Percentiles rank a stretch among this genome's conserved stretches.
Evolutionary conservation across 2,113 vertebrate genomes (phyloP).

Genomic region (Entomyzon cyanotis): DNA sequence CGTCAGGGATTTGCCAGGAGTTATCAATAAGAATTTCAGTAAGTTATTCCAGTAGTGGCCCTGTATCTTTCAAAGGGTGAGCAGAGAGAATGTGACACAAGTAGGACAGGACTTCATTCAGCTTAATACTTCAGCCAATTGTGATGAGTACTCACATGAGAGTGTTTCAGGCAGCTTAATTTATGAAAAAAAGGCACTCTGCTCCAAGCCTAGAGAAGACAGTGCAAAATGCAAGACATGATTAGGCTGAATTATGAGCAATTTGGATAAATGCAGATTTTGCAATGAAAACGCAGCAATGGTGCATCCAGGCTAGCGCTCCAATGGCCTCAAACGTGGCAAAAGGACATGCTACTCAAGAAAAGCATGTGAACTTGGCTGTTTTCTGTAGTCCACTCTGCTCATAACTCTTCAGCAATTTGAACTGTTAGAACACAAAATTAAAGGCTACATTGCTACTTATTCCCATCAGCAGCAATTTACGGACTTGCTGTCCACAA

Average conservation of each 20-base stretch:
- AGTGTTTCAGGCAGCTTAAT: neutral
- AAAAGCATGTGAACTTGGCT: neutral
- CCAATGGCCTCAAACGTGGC: neutral
- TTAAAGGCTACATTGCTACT: neutral
- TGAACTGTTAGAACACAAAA: neutral
- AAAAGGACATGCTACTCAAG: neutral
- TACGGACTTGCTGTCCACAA: neutral
- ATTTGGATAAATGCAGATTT: neutral
- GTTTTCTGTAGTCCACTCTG: neutral
- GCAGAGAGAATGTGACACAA: slow-evolving; percentile 48
- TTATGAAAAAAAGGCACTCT: neutral
- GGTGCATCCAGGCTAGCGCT: neutral
- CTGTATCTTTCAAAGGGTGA: neutral
- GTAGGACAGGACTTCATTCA: slow-evolving; percentile 34
- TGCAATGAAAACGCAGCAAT: neutral
- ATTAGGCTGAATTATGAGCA: neutral
- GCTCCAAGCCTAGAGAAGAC: neutral
- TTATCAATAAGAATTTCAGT: neutral
- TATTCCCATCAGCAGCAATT: neutral
- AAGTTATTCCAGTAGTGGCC: neutral
- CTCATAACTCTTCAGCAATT: neutral
- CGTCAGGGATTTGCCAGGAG: neutral
- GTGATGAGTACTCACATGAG: neutral
- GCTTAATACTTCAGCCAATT: neutral
- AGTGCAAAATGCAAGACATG: neutral